Conservation (phyloP, 1,140 invertebrate genomes). For the Sitodiplosis mosellana region DNA sequence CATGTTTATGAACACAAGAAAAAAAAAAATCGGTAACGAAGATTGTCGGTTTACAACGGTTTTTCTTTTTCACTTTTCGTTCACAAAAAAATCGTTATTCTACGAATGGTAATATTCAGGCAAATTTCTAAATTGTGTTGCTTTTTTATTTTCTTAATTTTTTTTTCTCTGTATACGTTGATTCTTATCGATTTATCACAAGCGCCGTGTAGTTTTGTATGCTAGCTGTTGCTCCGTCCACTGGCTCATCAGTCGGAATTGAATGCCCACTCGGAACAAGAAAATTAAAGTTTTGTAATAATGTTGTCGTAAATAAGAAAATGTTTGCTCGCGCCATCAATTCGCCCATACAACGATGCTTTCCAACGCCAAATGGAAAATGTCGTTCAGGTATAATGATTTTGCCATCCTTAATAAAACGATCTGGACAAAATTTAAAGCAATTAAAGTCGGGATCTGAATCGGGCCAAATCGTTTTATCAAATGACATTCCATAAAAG, state of each 20-base stretch:
- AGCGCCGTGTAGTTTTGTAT: constrained; percentile 49
- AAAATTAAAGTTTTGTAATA: constrained; percentile 63
- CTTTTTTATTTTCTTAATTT: too few relatives aligned
- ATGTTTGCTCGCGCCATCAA: constrained; percentile 64
- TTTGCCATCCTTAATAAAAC: constrained; percentile 52
- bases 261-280: constrained; percentile 36
- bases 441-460: constrained; percentile 34
- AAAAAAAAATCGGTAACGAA: too few relatives aligned
- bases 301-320: constrained; percentile 58
- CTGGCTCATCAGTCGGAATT: constrained; percentile 39
- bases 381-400: constrained; percentile 45
- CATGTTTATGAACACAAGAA: too few relatives aligned
- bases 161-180: not conserved
- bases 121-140: too few relatives aligned
- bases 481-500: constrained; percentile 53
- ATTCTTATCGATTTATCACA: constrained; percentile 25
- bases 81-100: too few relatives aligned
- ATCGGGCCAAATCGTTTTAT: constrained; percentile 45
- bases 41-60: too few relatives aligned
- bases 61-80: too few relatives aligned
- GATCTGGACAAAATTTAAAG: constrained; percentile 38
- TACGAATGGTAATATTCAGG: too few relatives aligned
- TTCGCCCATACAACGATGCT: constrained; percentile 73
- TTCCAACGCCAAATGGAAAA: constrained; percentile 63
- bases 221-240: constrained; percentile 54